Base-by-base conservation (phyloP, 2,797 vertebrate species). In the Eupleurogrammus muticus region DNA sequence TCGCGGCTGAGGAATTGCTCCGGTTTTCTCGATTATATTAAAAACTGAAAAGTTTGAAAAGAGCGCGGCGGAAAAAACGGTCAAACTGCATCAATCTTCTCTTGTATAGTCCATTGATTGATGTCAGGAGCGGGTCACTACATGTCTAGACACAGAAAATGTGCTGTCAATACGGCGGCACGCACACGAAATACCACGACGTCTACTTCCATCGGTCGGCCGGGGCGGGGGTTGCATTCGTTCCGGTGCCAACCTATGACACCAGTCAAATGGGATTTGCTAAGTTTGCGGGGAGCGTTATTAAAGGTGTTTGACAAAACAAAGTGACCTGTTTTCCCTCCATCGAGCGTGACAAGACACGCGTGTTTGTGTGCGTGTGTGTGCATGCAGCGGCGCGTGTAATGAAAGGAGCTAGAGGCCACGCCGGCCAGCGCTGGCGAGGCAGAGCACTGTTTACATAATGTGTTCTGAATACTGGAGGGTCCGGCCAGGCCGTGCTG, bases 91-190 rank as follows among this genome's bases (percentile, higher is more conserved):
- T 90, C 86, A 82, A 85, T 86, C 83, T 86, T 82, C 65, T 67
- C 80, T 80, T 52, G 83, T 82, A 72, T 66, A 73, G 83, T 79
- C 52, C 83, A 90, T 86, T 87, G 89, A 91, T 88, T 85, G 81
- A 85, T 88, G 87, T 91, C 86, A 90, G 79, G 60, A 75, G 77
- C 70, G 32, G 85, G 88, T 86, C 85, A 76, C 83, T 81, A 71
- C 77, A 77, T 75, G 86, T 89, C 87, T 86, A 87, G 86, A 91
- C 83, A 69, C 35, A 61, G 78, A 87, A 89, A 87, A 90, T 81
- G 81, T 40, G 28, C 78, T 81, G 85, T 83, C 85, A 85, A 84
- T 82, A 79, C 32, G 36, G 59, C 24, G 0, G 0, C 1, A 42
- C 35, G 20, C 65, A 19, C 63, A 66, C 62, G 73, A 66, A 79